Conservation (phyloP, 2,797 vertebrate species). For the Percopsis omiscomaycus region DNA sequence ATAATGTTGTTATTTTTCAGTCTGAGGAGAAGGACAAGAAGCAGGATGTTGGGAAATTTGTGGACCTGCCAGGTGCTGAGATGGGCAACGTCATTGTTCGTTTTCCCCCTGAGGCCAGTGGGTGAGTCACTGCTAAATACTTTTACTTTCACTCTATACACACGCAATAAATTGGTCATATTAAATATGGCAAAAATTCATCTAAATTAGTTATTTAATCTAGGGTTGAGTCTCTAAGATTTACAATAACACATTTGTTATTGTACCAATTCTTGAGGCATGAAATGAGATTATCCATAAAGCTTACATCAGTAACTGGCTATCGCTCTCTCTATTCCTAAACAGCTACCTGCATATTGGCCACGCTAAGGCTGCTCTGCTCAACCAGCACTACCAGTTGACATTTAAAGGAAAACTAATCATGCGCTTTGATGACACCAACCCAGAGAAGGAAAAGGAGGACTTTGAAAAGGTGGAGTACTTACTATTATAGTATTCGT, state of each 20-base stretch:
- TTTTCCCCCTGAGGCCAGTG: conserved; percentile 97
- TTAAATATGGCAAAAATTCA: not conserved
- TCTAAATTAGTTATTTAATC: not conserved
- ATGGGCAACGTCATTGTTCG: conserved; percentile 96
- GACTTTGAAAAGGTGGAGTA: conserved; percentile 95
- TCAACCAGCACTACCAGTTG: conserved; percentile 98
- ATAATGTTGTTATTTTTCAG: conserved; percentile 64
- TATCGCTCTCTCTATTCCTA: conserved; percentile 3
- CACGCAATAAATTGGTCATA: not conserved
- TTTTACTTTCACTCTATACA: not conserved
- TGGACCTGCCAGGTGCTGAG: conserved; percentile 96
- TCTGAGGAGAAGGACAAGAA: conserved; percentile 84
- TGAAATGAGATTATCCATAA: not conserved
- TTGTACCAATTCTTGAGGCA: no score
- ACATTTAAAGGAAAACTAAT: conserved; percentile 97
- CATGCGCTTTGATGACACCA: conserved; percentile 99
- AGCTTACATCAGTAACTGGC: not conserved
- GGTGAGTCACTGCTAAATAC: conserved; percentile 80
- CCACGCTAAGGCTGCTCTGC: conserved; percentile 95
- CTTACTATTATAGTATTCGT: not conserved
- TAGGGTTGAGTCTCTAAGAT: no score
- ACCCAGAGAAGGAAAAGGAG: conserved; percentile 99
- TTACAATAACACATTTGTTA: no score
- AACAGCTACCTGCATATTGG: conserved; percentile 95
- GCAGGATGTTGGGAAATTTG: conserved; percentile 93